Evolutionary conservation across 2,888 invertebrate genomes (phyloP), one percentile per base, ranked within the genome.

Genomic region (Meta bourneti): DNA sequence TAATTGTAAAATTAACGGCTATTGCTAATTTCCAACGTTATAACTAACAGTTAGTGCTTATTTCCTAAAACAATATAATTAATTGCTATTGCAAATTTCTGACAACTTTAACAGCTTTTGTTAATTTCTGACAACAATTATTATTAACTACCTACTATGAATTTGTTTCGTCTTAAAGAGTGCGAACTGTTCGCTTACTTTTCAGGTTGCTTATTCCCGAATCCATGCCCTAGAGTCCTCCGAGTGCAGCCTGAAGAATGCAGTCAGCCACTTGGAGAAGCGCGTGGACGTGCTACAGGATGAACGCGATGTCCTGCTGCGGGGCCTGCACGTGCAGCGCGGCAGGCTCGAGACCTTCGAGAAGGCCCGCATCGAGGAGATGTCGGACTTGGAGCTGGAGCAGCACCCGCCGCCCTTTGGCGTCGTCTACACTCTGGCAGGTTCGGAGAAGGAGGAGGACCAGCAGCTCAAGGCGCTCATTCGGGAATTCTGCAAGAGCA

Each of bases 261-360:
- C 93, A 16, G 87, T 93, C 9, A 90, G 86, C n/a, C 87, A 90
- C 8, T 69, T 93, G 34, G 93, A 93, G 51, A 71, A 69, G 5
- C 89, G 93, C 48, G 83, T 93, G 6, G n/a, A 89, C 16, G 81
- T 78, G 34, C 75, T 93, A 19, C 85, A 93, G 75, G 93, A 93
- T 9, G 93, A 93, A 80, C 91, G 89, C 16, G 93, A 93, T 34
- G 93, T 91, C 11, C 85, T 93, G 9, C 16, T 91, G 7, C 88
- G 93, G 71, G 92, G 90, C 11, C 72, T 93, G 49, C 52, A 85
- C 13, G 83, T 93, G 9, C 71, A 93, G 85, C 83, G 93, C 19
- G 82, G 83, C 19, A 71, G 84, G 16, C 19, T 91, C n/a, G 83
- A 90, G 72, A 69, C 51, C 16, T 49, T 80, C 13, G 89, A 85